Base-by-base conservation (phyloP, 2,888 invertebrate genomes). In the Trichogramma dendrolimi region DNA sequence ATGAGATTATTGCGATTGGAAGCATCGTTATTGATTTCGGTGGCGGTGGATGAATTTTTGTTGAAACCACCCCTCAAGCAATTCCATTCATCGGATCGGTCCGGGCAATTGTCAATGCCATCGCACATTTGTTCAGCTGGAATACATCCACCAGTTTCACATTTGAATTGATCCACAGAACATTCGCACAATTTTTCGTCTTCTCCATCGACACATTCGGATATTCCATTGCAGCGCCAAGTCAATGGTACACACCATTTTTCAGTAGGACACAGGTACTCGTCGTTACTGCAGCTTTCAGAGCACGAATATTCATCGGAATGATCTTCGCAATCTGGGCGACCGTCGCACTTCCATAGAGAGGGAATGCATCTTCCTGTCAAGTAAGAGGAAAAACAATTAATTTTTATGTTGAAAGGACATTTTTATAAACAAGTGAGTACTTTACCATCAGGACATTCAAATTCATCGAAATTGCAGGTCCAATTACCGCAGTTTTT, bases 1-100 rank as follows among this genome's bases (percentile, higher is more conserved):
- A 64, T 8, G 7, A 54, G 58, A 41, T 54, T 56, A 51, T 47
- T 62, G 11, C 58, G 8, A 1, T 55, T 58, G 5, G 55, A 53
- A 44, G 62, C 60, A 57, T 66, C 64, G 43, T 58, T 58, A 10
- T 66, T 60, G 10, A 48, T 1, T 5, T 64, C 64, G 10, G 39
- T 39, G 43, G 38, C 39, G 47, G 27, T 10, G 6, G 64, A 51
- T 8, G 43, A 41, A 54, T 63, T 66, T 56, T 46, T 61, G 46
- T 14, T 58, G n/a, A 58, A 63, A 46, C 38, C 48, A 39, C 58
- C 57, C 1, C 62, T 61, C 10, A 81, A 68, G 68, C 87, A 87
- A 56, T 81, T 78, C 84, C 85, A 86, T 75, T 87, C 86, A 70
- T 87, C 87, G 2, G 85, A 86, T 62, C 79, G 78, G 72, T 87